A percentile compares a stretch with the other conserved stretches of the same genome.
These are phyloP conservation scores for Brenthis ino DNA, from an alignment of 2,888 invertebrate species.

Conservation along the genomic window DNA sequence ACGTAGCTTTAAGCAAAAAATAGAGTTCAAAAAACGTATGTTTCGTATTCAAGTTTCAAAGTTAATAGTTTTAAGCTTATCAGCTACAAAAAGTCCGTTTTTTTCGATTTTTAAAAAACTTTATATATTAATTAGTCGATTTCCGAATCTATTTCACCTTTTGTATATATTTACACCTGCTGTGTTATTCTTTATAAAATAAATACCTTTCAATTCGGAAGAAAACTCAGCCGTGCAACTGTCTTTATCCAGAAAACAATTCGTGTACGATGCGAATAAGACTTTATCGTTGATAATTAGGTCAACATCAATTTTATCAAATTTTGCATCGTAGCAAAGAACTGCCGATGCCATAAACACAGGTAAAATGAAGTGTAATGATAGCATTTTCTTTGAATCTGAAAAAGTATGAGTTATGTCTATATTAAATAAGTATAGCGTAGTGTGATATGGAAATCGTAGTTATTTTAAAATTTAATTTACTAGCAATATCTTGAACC, in stretches of 20 bases:
- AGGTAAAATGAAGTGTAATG: constrained; percentile 22
- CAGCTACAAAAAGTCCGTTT: too few species aligned
- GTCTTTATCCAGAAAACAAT: constrained; percentile 67
- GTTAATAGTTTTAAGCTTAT: too few species aligned
- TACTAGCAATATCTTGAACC: too few species aligned
- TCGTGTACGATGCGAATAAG: constrained; percentile 55
- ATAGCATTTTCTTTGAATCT: constrained; percentile 24
- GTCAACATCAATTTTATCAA: constrained; percentile 66
- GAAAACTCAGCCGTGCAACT: constrained; percentile 62
- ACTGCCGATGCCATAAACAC: constrained; percentile 48
- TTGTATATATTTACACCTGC: background rate
- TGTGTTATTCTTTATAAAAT: background rate
- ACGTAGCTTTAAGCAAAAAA: too few species aligned
- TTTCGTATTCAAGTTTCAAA: too few species aligned
- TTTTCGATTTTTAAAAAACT: too few species aligned
- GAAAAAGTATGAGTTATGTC: too few species aligned
- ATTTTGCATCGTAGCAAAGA: constrained; percentile 63
- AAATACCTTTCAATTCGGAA: constrained; percentile 59
- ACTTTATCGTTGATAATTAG: constrained; percentile 61
- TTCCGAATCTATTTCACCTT: background rate
- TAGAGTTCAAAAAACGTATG: too few species aligned
- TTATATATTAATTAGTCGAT: too few species aligned
- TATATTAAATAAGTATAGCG: too few species aligned
- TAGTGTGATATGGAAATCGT: too few species aligned
- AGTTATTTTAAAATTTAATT: too few species aligned